Evolutionary conservation across 92 coral and sea anemone species (phyloP).

Genomic region (Ricordea florida): DNA sequence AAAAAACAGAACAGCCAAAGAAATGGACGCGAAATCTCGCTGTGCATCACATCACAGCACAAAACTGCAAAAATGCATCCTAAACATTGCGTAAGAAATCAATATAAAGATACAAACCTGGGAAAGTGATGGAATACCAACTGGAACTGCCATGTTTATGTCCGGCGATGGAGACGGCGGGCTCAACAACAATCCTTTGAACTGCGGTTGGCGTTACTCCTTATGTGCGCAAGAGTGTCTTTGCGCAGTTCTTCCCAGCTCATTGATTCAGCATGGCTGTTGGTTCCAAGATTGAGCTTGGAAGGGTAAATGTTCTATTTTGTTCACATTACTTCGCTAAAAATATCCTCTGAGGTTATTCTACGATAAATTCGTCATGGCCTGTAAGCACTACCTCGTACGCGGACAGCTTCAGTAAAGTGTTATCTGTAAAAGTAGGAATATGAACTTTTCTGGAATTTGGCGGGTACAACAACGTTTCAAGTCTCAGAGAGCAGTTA

Average conservation of each 20-base stretch:
- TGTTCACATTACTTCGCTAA: not conserved
- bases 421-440: no score
- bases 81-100: not conserved
- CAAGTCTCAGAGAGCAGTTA: no score
- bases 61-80: not conserved
- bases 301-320: conserved; percentile 67
- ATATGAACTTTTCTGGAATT: no score
- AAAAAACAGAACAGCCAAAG: not conserved
- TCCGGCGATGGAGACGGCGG: conserved; percentile 33
- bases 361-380: no score
- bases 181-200: not conserved
- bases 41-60: not conserved
- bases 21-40: not conserved
- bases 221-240: conserved; percentile 14
- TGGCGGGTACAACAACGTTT: no score
- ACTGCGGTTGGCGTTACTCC: not conserved
- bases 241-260: conserved; percentile 24
- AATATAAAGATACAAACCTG: conserved; percentile 75
- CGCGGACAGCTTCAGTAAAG: no score
- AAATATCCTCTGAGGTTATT: no score
- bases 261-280: conserved; percentile 79
- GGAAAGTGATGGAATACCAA: conserved; percentile 78
- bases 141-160: conserved; percentile 92
- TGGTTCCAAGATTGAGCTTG: conserved; percentile 96
- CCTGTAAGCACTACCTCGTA: no score